These are phyloP conservation scores for Tetheella fluctuosa DNA, from an alignment of 2,888 invertebrate genomes.

Conservation along the genomic window DNA sequence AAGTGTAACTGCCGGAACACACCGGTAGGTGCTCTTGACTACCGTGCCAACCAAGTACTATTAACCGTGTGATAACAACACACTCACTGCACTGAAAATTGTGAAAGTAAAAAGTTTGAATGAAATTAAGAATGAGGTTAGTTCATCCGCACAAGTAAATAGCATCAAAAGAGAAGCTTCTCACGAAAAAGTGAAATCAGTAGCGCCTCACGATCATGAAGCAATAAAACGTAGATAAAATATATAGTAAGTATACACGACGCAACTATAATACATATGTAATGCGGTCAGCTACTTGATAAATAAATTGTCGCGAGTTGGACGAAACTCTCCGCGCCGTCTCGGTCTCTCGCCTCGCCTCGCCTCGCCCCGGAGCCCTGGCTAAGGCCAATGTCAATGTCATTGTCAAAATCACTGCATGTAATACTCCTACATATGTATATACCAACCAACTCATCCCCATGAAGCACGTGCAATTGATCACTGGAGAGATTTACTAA, in stretches of 20 bases:
- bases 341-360: constrained; percentile 18
- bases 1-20: too few species aligned
- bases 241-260: background rate
- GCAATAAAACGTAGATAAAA: constrained; percentile 4
- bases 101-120: background rate
- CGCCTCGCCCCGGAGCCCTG: constrained; percentile 35
- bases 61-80: too few species aligned
- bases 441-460: background rate
- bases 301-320: constrained; percentile 22
- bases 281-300: constrained; percentile 30
- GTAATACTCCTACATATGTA: constrained; percentile 25
- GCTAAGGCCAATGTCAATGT: constrained; percentile 69
- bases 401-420: constrained; percentile 61
- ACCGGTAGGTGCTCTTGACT: too few species aligned
- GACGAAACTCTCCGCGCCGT: constrained; percentile 22
- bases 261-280: constrained; percentile 16
- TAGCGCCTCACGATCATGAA: constrained; percentile 13
- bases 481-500: background rate
- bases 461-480: background rate
- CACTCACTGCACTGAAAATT: background rate
- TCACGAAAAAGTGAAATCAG: constrained; percentile 27
- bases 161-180: background rate
- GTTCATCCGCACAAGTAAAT: background rate
- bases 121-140: background rate
- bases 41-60: too few species aligned